Conservation (phyloP, 1,140 invertebrate genomes). For the Drosophila jambulina region DNA sequence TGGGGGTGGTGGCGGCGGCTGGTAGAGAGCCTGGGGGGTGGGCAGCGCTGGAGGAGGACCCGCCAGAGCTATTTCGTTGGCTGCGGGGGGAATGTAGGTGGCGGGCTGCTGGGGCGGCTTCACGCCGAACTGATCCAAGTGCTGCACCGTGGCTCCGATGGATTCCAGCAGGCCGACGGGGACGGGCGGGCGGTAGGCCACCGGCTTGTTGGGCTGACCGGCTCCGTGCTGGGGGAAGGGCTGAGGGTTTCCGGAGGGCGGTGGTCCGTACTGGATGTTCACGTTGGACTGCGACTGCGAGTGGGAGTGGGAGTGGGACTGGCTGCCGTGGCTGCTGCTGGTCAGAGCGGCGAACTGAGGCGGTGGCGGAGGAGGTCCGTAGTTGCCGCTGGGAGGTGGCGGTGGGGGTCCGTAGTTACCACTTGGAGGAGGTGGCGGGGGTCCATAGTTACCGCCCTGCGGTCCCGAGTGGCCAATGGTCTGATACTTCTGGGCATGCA, state of each 20-base stretch:
- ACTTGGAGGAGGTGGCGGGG: conserved; percentile 78
- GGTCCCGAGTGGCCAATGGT: conserved; percentile 37
- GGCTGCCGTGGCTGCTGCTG: conserved; percentile 58
- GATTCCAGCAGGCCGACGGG: conserved; percentile 88
- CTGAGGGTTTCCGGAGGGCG: conserved; percentile 75
- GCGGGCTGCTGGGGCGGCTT: conserved; percentile 84
- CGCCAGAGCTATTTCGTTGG: conserved; percentile 86
- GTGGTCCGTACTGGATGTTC: conserved; percentile 76
- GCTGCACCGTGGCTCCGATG: conserved; percentile 87
- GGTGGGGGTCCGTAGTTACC: conserved; percentile 65
- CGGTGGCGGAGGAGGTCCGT: conserved; percentile 78
- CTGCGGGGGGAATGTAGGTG: conserved; percentile 88
- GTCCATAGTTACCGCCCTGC: conserved; percentile 36
- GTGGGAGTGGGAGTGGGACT: conserved; percentile 5
- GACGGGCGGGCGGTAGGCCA: conserved; percentile 89
- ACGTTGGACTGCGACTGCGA: conserved; percentile 52
- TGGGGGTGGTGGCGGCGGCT: conserved; percentile 55
- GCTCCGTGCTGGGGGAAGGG: conserved; percentile 71
- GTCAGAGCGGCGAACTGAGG: conserved; percentile 76
- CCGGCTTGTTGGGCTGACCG: conserved; percentile 86
- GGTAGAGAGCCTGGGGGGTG: conserved; percentile 44
- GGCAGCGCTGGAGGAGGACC: conserved; percentile 30
- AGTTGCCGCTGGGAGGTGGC: conserved; percentile 74
- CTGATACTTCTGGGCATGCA: conserved; percentile 68
- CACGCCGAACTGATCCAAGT: conserved; percentile 84